Percentiles rank a stretch among this genome's conserved stretches.
These are phyloP conservation scores for Magallana angulata DNA, from an alignment of 1,140 invertebrate species.

Conservation along the genomic window DNA sequence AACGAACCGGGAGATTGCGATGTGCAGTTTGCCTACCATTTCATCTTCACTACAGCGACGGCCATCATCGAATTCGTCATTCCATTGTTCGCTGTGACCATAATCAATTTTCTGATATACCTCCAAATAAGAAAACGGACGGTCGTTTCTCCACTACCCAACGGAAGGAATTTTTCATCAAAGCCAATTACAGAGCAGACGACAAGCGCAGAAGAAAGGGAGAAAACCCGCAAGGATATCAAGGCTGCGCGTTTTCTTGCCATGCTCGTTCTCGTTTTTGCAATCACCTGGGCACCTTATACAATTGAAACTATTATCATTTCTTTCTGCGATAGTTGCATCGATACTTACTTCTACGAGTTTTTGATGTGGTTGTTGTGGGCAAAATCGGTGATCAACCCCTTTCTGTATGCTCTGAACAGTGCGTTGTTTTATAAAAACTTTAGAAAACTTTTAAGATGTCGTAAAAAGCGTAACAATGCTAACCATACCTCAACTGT, in stretches of 20 bases:
- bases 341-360: constrained; percentile 63
- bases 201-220: not conserved
- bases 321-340: constrained; percentile 59
- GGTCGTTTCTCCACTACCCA: not conserved
- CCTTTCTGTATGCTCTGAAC: constrained; percentile 70
- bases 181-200: not conserved
- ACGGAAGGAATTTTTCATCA: not conserved
- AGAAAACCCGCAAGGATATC: constrained; percentile 34
- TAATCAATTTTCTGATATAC: constrained; percentile 62
- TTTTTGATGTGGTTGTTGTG: constrained; percentile 69
- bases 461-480: not conserved
- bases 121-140: constrained; percentile 60
- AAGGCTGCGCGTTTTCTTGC: constrained; percentile 64
- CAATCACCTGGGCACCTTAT: constrained; percentile 64
- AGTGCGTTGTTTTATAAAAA: constrained; percentile 62
- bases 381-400: constrained; percentile 71
- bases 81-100: constrained; percentile 56
- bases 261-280: constrained; percentile 60
- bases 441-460: constrained; percentile 58
- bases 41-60: constrained; percentile 59
- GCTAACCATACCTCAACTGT: not conserved
- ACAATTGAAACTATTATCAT: constrained; percentile 63
- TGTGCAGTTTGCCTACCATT: constrained; percentile 64
- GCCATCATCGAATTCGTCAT: constrained; percentile 66
- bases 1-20: constrained; percentile 61